Conservation (phyloP, 2,888 invertebrate species). For the Brassicogethes aeneus region DNA sequence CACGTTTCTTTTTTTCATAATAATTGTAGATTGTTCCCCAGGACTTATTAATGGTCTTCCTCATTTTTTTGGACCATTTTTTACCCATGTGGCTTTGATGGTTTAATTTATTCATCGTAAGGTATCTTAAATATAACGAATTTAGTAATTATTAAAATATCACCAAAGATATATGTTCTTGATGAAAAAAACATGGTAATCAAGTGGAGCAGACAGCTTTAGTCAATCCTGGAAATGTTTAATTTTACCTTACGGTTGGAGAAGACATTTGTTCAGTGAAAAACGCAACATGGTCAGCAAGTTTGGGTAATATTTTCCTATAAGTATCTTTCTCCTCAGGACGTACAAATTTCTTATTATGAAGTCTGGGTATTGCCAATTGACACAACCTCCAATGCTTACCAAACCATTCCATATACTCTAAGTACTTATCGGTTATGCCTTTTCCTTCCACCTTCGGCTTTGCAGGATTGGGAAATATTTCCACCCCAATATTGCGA, state of each 20-base stretch:
- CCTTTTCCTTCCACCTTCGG: background rate
- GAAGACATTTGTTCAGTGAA: background rate
- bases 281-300: background rate
- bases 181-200: too few species aligned
- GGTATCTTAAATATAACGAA: too few species aligned
- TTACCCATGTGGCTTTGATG: too few species aligned
- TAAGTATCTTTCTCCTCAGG: background rate
- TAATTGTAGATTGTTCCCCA: constrained; percentile 28
- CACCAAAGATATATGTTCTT: too few species aligned
- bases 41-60: constrained; percentile 17
- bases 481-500: background rate
- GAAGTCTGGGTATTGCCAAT: constrained; percentile 13
- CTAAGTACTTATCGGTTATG: background rate
- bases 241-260: background rate
- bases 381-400: constrained; percentile 19
- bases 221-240: too few species aligned
- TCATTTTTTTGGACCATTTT: constrained; percentile 7
- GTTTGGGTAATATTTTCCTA: background rate
- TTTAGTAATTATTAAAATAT: too few species aligned
- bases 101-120: too few species aligned
- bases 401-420: background rate
- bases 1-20: constrained; percentile 24
- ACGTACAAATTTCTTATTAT: constrained; percentile 1
- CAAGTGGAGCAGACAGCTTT: too few species aligned
- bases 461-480: background rate